Percentiles rank a stretch among this genome's conserved stretches.
These are phyloP conservation scores for Antennarius maculatus DNA, from an alignment of 2,797 vertebrate genomes.

Conservation along the genomic window DNA sequence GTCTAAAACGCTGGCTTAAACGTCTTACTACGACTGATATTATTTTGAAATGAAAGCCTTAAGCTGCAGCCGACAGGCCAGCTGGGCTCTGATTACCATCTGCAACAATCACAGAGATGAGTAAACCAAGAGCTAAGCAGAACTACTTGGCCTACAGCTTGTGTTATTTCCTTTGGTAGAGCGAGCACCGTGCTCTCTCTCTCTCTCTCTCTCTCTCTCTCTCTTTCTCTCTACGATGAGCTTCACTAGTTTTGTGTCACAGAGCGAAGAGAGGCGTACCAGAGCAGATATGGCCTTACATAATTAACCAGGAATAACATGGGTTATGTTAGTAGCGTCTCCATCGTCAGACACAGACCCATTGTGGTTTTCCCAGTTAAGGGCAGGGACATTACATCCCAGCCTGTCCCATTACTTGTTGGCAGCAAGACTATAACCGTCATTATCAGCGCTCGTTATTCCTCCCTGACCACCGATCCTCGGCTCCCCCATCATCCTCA, in stretches of 20 bases:
- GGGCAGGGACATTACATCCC: conserved; percentile 50
- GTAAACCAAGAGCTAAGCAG: conserved; percentile 45
- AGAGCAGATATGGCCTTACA: conserved; percentile 20
- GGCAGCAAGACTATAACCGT: conserved; percentile 71
- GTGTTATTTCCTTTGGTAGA: conserved; percentile 56
- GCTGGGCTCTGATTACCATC: conserved; percentile 70
- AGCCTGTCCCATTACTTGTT: conserved; percentile 57
- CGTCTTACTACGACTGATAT: conserved; percentile 46
- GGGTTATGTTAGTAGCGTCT: conserved; percentile 43
- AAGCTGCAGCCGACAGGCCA: conserved; percentile 48
- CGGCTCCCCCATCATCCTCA: conserved; percentile 66
- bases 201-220: conserved; percentile 1
- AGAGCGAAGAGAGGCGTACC: conserved; percentile 16
- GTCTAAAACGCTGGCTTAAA: conserved; percentile 33
- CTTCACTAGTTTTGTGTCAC: conserved; percentile 49
- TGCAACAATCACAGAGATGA: conserved; percentile 66
- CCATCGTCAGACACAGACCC: conserved; percentile 16
- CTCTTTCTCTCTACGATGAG: conserved; percentile 33
- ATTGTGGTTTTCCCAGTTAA: conserved; percentile 44
- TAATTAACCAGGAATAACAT: conserved; percentile 40
- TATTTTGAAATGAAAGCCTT: conserved; percentile 54
- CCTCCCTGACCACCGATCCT: conserved; percentile 71
- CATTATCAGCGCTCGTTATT: conserved; percentile 69
- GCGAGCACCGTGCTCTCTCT: conserved; percentile 33
- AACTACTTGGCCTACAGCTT: conserved; percentile 47